These are phyloP conservation scores for Drosophila parvula DNA, from an alignment of 1,140 invertebrate species.

Conservation along the genomic window DNA sequence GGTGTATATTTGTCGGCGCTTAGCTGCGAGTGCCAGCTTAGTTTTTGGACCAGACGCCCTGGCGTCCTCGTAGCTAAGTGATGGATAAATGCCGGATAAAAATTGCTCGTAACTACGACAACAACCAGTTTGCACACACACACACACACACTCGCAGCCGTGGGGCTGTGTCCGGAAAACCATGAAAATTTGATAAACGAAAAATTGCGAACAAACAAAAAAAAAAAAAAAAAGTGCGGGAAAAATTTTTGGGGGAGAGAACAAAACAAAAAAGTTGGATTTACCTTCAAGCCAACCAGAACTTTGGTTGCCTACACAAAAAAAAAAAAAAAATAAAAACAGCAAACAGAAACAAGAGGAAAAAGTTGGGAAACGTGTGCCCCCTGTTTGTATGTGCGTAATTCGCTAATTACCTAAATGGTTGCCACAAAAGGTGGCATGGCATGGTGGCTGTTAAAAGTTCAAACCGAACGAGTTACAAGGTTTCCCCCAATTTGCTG, in stretches of 20 bases:
- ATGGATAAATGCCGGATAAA: constrained; percentile 81
- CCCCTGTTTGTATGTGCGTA: constrained; percentile 54
- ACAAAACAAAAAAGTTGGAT: constrained; percentile 60
- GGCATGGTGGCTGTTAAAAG: constrained; percentile 32
- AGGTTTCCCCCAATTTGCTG: constrained; percentile 38
- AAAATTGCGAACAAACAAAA: constrained; percentile 58
- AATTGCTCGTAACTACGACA: constrained; percentile 75
- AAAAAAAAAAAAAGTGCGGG: constrained; percentile 37
- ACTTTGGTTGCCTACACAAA: constrained; percentile 20
- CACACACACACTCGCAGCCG: constrained; percentile 10
- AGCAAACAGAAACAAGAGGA: neutral
- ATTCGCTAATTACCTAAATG: constrained; percentile 79
- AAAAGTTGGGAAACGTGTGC: constrained; percentile 45
- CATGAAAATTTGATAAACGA: constrained; percentile 82
- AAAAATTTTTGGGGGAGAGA: constrained; percentile 13
- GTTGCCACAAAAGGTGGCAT: constrained; percentile 50
- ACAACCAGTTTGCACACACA: constrained; percentile 30
- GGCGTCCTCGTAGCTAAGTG: constrained; percentile 70
- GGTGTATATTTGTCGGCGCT: constrained; percentile 21
- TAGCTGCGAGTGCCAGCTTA: constrained; percentile 50
- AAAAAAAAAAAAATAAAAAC: neutral
- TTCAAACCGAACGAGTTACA: constrained; percentile 48
- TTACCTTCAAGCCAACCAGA: constrained; percentile 42
- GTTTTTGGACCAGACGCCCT: constrained; percentile 46
- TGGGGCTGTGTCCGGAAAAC: constrained; percentile 38